phyloP scores from a whole-genome alignment of 2,797 vertebrate species.

The Anguilla pacifica region DNA sequence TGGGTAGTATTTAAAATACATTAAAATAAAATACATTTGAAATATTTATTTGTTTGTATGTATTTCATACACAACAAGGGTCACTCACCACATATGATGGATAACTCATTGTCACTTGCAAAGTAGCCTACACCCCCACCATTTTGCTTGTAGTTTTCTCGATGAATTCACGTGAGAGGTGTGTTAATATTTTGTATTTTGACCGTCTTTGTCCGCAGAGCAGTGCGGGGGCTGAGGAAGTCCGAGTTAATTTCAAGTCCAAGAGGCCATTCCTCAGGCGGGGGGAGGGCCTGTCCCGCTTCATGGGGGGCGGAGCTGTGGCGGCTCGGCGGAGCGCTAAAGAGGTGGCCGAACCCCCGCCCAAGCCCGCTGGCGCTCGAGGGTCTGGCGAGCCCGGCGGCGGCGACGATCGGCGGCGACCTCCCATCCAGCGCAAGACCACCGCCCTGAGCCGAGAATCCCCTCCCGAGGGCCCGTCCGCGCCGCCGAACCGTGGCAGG shows the following conservation, averaged over 20 bases:
- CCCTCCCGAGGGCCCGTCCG: constrained; percentile 43
- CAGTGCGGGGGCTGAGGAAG: constrained; percentile 34
- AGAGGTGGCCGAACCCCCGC: constrained; percentile 19
- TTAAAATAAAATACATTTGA: background rate
- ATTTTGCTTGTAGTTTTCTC: background rate
- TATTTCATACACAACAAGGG: background rate
- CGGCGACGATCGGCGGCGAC: constrained; percentile 57
- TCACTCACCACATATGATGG: background rate
- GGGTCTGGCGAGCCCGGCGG: constrained; percentile 60
- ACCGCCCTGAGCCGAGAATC: constrained; percentile 73
- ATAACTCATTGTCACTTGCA: background rate
- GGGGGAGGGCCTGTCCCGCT: constrained; percentile 87
- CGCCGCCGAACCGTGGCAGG: constrained; percentile 48
- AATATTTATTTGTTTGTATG: background rate
- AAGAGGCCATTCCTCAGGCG: constrained; percentile 87
- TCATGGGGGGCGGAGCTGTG: constrained; percentile 70
- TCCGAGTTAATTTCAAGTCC: constrained; percentile 64
- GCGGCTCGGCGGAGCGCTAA: constrained; percentile 48
- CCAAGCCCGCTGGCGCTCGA: constrained; percentile 46
- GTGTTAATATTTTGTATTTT: background rate
- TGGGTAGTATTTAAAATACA: too few relatives aligned
- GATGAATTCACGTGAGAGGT: background rate
- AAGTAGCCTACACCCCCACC: background rate
- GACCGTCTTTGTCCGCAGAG: constrained; percentile 43
- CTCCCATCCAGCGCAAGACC: constrained; percentile 80